Percentiles rank a stretch among this genome's conserved stretches.
These are phyloP conservation scores for Ficedula albicollis DNA, from an alignment of 2,797 vertebrate species.

Conservation along the genomic window DNA sequence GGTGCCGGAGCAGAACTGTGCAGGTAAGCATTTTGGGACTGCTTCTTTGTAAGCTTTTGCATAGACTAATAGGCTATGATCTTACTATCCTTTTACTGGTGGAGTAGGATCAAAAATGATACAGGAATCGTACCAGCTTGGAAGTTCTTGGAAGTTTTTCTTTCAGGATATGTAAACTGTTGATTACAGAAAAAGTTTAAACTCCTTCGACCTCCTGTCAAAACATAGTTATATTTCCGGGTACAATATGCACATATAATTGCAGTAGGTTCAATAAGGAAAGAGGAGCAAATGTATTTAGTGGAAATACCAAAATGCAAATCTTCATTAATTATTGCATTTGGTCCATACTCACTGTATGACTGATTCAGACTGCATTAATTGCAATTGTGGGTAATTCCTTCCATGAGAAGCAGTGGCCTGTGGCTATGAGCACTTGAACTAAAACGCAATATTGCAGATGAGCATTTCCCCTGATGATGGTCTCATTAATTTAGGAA, in stretches of 20 bases:
- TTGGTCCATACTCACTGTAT: background rate
- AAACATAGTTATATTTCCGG: background rate
- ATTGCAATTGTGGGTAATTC: conserved; percentile 9
- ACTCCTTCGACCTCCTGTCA: background rate
- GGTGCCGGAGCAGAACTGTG: conserved; percentile 87
- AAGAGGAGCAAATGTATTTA: background rate
- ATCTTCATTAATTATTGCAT: background rate
- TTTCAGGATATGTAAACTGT: background rate
- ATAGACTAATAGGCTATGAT: background rate
- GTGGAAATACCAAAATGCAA: background rate
- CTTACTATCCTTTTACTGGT: background rate
- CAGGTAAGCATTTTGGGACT: conserved; percentile 80
- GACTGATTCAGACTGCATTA: background rate
- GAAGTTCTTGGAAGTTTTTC: background rate
- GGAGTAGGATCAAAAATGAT: background rate
- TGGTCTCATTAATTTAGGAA: conserved; percentile 9
- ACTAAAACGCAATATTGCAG: background rate
- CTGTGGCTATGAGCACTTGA: conserved; percentile 13
- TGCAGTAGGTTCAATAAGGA: background rate
- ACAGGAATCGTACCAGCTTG: background rate
- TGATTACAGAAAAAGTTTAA: background rate
- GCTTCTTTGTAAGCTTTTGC: background rate
- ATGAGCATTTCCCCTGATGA: background rate
- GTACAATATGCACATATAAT: background rate
- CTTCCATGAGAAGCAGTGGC: background rate